phyloP scores from a whole-genome alignment of 2,797 vertebrate genomes.

The Erithacus rubecula region DNA sequence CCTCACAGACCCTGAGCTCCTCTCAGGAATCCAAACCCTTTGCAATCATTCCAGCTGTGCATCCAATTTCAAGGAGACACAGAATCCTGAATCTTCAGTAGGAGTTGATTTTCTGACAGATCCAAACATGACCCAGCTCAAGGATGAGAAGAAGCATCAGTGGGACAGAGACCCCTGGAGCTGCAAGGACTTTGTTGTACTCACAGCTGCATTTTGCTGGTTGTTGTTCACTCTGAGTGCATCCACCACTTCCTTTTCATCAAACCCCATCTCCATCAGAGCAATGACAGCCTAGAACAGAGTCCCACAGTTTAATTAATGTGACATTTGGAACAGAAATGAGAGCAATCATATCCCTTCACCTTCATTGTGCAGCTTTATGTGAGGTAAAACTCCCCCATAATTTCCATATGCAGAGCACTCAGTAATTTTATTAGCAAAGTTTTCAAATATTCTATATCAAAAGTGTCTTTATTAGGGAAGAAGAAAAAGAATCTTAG shows the following conservation, averaged over 20 bases:
- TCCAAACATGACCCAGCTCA: neutral
- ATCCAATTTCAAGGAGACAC: neutral
- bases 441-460: neutral
- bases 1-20: neutral
- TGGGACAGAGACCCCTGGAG: neutral
- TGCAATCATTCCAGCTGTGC: neutral
- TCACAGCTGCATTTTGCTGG: constrained; percentile 93
- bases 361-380: neutral
- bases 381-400: accelerated
- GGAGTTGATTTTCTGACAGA: neutral
- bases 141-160: neutral
- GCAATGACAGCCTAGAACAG: constrained; percentile 88
- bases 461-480: neutral
- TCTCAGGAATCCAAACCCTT: neutral
- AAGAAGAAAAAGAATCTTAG: neutral
- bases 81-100: neutral
- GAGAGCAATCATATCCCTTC: neutral
- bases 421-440: neutral
- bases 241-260: constrained; percentile 95
- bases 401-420: neutral
- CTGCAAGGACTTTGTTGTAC: constrained; percentile 52
- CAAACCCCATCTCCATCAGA: constrained; percentile 99
- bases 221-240: constrained; percentile 96
- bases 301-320: neutral
- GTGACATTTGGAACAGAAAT: neutral